Base-by-base conservation (phyloP, 2,113 vertebrate genomes). In the Caracal caracal region DNA sequence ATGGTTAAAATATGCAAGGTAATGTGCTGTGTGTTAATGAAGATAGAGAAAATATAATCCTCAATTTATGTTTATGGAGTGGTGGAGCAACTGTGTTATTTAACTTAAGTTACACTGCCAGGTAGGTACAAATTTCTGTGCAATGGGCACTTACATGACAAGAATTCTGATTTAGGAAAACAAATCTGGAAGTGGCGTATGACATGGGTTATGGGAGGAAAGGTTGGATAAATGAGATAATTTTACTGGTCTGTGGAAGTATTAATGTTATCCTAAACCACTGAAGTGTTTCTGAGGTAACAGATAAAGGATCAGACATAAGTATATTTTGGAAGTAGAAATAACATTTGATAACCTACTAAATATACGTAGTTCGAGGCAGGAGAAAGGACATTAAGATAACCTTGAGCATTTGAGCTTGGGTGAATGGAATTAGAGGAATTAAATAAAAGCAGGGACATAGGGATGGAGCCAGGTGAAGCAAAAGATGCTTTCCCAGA, bases 251-350 rank as follows among this genome's bases (percentile, higher is more conserved):
- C 10, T 61, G 37, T 37, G 73, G 78, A 92, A 63, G 17, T 89
- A 82, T 35, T 88, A 84, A 13, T 86, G 53, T n/a, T 95, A 66
- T 88, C 22, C 20, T 80, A 92, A 97, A 19, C 2, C 8, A 81
- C 15, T 70, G 1, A 47, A 71, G 19, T 53, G 5, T 15, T 90
- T 73, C 71, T 53, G 53, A 70, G 49, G 70, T 10, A 68, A 28
- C 28, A 80, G 8, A 78, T 10, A 84, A 92, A 75, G 40, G 13
- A 22, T 78, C 16, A 87, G 37, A 6, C 10, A 56, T 19, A 70
- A 84, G 75, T 79, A 73, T 49, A 88, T 66, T 92, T 91, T 93
- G 24, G 19, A 89, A 49, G 28, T 35, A 70, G 4, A 94, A 76
- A 88, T 94, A 78, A 70, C 63, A 93, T 78, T 94, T 61, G 17